Conservation (phyloP, 1,140 invertebrate species). For the Sycobia sp. region DNA sequence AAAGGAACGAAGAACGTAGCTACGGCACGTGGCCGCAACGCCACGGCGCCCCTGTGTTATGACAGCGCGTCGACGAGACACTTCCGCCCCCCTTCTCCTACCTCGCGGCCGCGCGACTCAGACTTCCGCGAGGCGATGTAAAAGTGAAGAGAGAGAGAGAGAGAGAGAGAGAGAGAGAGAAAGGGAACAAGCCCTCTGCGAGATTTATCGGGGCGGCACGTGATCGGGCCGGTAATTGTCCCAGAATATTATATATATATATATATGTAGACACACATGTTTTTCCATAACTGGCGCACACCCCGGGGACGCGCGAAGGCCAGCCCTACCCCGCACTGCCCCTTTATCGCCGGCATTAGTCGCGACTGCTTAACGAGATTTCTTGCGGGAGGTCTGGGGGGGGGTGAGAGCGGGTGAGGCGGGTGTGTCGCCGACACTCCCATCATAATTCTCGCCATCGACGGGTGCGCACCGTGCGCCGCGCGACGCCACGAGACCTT, state of each 20-base stretch:
- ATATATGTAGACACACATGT: too few species aligned
- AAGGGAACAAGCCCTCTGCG: constrained; percentile 39
- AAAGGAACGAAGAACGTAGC: neutral
- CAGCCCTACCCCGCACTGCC: neutral
- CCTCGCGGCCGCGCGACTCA: constrained; percentile 6
- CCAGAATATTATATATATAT: constrained; percentile 43
- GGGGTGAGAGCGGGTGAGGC: too few species aligned
- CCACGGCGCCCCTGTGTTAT: constrained; percentile 49
- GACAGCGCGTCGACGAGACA: constrained; percentile 52
- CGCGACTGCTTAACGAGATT: constrained; percentile 35
- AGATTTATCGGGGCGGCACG: constrained; percentile 52
- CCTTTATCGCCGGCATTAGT: neutral
- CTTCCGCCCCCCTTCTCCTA: constrained; percentile 51
- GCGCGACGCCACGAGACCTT: too few species aligned
- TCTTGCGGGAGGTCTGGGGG: too few species aligned
- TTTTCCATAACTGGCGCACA: neutral
- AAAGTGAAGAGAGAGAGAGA: too few species aligned
- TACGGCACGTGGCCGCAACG: neutral
- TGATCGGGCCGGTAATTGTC: constrained; percentile 45
- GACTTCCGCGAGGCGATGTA: constrained; percentile 29
- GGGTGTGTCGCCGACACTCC: too few species aligned
- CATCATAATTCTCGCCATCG: neutral
- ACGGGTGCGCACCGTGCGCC: too few species aligned
- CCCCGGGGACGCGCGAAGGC: neutral
- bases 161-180: too few species aligned